Evolutionary conservation across 2,888 invertebrate genomes (phyloP).

Genomic region (Synergus itoensis): DNA sequence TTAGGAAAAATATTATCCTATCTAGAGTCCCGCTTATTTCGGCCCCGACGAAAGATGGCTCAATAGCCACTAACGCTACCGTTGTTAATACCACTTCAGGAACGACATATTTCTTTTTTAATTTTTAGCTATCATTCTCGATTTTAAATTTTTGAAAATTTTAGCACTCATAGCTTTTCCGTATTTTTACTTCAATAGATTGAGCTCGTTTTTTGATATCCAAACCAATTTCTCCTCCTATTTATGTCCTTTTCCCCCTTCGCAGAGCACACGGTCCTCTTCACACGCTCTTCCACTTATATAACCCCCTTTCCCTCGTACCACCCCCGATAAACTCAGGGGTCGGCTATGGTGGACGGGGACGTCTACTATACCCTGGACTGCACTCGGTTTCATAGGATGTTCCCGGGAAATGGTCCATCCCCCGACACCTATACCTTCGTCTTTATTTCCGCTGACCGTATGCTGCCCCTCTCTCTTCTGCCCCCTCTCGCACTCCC

Average conservation of each 20-base stretch:
- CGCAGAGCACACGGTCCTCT: slow-evolving; percentile 57
- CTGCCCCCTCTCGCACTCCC: neutral
- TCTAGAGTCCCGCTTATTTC: neutral
- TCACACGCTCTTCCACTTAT: slow-evolving; percentile 70
- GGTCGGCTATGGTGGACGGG: slow-evolving; percentile 55
- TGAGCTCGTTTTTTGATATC: slow-evolving; percentile 62
- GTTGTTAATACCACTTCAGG: neutral
- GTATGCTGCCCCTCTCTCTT: slow-evolving; percentile 58
- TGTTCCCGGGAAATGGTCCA: slow-evolving; percentile 73
- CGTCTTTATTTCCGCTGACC: slow-evolving; percentile 72
- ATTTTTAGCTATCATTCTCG: too few relatives aligned
- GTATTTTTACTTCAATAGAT: slow-evolving; percentile 53
- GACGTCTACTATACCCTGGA: slow-evolving; percentile 67
- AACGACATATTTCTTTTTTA: neutral
- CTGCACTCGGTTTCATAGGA: slow-evolving; percentile 73
- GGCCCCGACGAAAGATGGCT: neutral
- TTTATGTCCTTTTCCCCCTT: slow-evolving; percentile 47
- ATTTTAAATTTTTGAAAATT: neutral
- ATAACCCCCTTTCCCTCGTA: slow-evolving; percentile 53
- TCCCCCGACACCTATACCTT: slow-evolving; percentile 74
- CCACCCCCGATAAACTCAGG: slow-evolving; percentile 66
- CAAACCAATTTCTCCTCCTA: slow-evolving; percentile 59
- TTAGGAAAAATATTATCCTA: neutral
- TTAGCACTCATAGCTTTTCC: slow-evolving; percentile 43
- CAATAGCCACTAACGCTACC: neutral